Percentiles rank a stretch among this genome's conserved stretches.
These are phyloP conservation scores for Globia sparganii DNA, from an alignment of 2,888 invertebrate genomes.

Conservation along the genomic window DNA sequence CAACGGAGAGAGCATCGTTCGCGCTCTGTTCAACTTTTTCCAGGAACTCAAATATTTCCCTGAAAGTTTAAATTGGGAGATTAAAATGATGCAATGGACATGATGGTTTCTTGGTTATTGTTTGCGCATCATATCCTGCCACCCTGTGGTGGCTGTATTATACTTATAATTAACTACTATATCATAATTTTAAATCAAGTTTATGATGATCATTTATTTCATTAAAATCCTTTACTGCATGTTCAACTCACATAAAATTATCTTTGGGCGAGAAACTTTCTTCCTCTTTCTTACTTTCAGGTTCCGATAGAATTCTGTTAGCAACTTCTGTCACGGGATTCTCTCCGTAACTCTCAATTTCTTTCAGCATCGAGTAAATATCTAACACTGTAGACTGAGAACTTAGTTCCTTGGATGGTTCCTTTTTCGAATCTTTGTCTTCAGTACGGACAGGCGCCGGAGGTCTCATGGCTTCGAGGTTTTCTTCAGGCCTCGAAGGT, in stretches of 20 bases:
- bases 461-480: conserved; percentile 47
- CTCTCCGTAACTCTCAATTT: conserved; percentile 87
- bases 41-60: conserved; percentile 92
- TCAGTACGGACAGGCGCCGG: conserved; percentile 29
- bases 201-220: not conserved
- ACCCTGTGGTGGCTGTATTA: not conserved
- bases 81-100: not conserved
- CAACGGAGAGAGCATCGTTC: conserved; percentile 86
- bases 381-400: conserved; percentile 85
- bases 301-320: conserved; percentile 66
- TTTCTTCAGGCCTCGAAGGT: conserved; percentile 49
- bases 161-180: not conserved
- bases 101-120: too few species aligned
- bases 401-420: conserved; percentile 75
- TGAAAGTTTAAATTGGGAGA: conserved; percentile 73
- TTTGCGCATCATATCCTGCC: too few species aligned
- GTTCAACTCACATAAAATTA: conserved; percentile 84
- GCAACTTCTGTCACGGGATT: conserved; percentile 79
- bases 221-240: not conserved
- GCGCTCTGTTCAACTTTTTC: conserved; percentile 92
- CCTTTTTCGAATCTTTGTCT: conserved; percentile 66
- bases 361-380: conserved; percentile 89
- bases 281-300: conserved; percentile 75
- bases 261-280: conserved; percentile 79
- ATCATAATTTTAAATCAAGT: not conserved